Percentiles rank a stretch among this genome's conserved stretches.
Evolutionary conservation across 2,888 invertebrate species (phyloP).

Genomic region (Sinohyriopsis cumingii): DNA sequence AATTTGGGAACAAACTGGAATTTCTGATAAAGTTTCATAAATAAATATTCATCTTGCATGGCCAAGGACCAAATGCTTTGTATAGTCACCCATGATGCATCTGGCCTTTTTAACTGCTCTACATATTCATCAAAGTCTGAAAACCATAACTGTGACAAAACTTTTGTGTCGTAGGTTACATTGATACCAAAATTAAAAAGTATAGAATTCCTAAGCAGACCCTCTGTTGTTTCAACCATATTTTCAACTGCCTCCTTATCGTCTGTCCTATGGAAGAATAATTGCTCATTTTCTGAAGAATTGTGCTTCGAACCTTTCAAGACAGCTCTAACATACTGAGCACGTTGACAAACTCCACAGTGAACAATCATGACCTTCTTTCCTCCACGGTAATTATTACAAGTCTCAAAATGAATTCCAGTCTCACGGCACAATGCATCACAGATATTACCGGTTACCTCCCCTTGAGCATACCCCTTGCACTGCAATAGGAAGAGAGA

Average conservation of each 20-base stretch:
- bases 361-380: constrained; percentile 70
- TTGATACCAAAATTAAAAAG: too few relatives aligned
- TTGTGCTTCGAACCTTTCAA: constrained; percentile 20
- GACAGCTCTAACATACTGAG: constrained; percentile 15
- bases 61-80: constrained; percentile 77
- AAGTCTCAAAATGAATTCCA: constrained; percentile 75
- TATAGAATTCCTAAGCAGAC: too few relatives aligned
- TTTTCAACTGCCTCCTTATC: not conserved
- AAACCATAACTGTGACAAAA: constrained; percentile 1
- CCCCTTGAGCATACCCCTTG: constrained; percentile 72
- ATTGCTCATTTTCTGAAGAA: constrained; percentile 1
- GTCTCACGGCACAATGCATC: constrained; percentile 77
- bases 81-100: constrained; percentile 11
- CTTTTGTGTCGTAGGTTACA: too few relatives aligned
- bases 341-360: constrained; percentile 19
- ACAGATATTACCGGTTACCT: constrained; percentile 78
- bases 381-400: constrained; percentile 77
- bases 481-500: constrained; percentile 36
- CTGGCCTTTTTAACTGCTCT: not conserved
- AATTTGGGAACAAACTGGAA: constrained; percentile 79
- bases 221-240: too few relatives aligned
- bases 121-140: not conserved
- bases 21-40: constrained; percentile 77
- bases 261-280: not conserved
- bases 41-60: constrained; percentile 80